Evolutionary conservation across 2,888 invertebrate genomes (phyloP), one percentile per base, ranked within the genome.

Genomic region (Harmothoe impar): DNA sequence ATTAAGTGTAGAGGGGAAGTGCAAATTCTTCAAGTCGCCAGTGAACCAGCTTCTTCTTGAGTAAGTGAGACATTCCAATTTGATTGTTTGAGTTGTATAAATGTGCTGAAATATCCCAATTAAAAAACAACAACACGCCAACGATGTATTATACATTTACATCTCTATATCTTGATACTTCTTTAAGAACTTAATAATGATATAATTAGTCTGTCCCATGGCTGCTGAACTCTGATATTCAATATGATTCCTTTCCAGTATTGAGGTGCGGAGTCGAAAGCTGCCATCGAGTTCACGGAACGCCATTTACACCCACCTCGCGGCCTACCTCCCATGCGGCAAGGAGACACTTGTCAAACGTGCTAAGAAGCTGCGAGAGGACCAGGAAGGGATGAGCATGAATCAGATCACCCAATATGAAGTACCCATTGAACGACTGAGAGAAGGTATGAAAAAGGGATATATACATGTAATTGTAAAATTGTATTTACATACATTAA

Each of bases 261-360:
- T 96, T 92, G 96, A 96, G 92, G 94, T 95, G 92, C 95, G 94
- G 93, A 94, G 96, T 85, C 94, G 95, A 86, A 93, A 93, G 91
- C 91, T 96, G 91, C 93, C 94, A 0, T 43, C 89, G 10, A 86
- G 89, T 51, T 5, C 95, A 96, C 88, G 95, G 94, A 81, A 94
- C 96, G 90, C 95, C 96, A 91, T 95, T 96, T 97, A 96, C 94
- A 95, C 95, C 86, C 96, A 97, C 94, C 95, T 97, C 89, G 96
- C 97, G 5, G 95, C 96, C 43, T 96, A 96, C 94, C 94, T 97
- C 89, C 96, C 96, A 5, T 97, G 97, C 94, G 96, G 96, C 78
- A 97, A 97, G 95, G 96, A 96, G 88, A 97, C 97, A 0, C 95
- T 97, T 72, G 95, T 96, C 91, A 97, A 97, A 93, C 95, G 97